These are phyloP conservation scores for Cyclopterus lumpus DNA, from an alignment of 2,797 vertebrate species.

Conservation along the genomic window DNA sequence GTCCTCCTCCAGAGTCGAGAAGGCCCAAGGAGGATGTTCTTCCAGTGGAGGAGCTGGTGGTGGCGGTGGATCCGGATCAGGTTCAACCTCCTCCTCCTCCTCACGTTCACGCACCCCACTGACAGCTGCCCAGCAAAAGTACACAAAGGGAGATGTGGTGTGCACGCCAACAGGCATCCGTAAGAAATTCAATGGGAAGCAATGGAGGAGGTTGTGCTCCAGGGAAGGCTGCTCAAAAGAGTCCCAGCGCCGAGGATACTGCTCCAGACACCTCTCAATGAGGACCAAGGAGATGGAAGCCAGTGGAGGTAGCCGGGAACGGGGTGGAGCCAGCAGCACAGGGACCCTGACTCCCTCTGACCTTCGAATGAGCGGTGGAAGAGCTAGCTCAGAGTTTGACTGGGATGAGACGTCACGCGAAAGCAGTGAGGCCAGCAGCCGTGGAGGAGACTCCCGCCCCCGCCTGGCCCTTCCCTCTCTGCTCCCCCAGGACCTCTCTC, in stretches of 20 bases:
- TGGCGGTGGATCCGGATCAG: conserved; percentile 74
- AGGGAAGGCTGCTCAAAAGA: conserved; percentile 95
- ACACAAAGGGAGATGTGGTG: conserved; percentile 95
- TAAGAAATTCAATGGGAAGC: conserved; percentile 96
- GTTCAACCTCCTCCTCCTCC: conserved; percentile 79
- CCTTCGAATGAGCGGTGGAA: conserved; percentile 81
- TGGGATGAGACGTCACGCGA: conserved; percentile 94
- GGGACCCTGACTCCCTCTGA: conserved; percentile 91
- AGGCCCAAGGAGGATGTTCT: conserved; percentile 75
- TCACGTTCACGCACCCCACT: conserved; percentile 90
- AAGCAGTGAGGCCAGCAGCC: conserved; percentile 92
- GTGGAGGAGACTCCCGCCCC: conserved; percentile 90
- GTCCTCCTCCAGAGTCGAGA: conserved; percentile 83
- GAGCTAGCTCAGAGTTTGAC: conserved; percentile 90
- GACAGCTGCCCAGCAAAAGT: conserved; percentile 93
- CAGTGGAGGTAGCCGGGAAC: conserved; percentile 83
- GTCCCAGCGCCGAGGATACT: conserved; percentile 92
- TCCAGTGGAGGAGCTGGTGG: conserved; percentile 69
- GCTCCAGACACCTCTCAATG: conserved; percentile 95
- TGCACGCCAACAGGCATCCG: conserved; percentile 94
- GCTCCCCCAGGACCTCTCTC: conserved; percentile 87
- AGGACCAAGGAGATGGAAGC: conserved; percentile 96
- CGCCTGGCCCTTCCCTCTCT: conserved; percentile 89
- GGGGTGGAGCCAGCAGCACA: conserved; percentile 90
- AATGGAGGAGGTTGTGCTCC: conserved; percentile 93